A percentile compares a stretch with the other conserved stretches of the same genome.
These are phyloP conservation scores for Temnothorax rugatulus DNA, from an alignment of 2,888 invertebrate genomes.

Conservation along the genomic window DNA sequence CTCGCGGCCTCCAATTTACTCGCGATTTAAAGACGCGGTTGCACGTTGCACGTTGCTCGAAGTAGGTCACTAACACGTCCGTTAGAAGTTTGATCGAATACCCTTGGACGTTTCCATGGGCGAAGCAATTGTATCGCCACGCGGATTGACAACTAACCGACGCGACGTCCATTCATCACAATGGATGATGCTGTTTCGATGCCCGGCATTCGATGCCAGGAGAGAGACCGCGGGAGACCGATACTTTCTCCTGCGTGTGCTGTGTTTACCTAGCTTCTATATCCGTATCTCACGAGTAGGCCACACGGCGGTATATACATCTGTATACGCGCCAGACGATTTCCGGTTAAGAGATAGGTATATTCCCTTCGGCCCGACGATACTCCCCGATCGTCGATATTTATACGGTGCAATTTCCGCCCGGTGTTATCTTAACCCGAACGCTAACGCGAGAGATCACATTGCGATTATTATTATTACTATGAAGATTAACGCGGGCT, in stretches of 20 bases:
- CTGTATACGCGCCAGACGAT: conserved; percentile 66
- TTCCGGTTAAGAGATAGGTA: conserved; percentile 64
- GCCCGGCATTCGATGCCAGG: not conserved
- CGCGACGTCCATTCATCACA: conserved; percentile 30
- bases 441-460: conserved; percentile 2
- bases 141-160: conserved; percentile 19
- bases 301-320: conserved; percentile 43
- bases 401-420: conserved; percentile 39
- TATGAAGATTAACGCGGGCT: conserved; percentile 4
- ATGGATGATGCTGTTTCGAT: conserved; percentile 16
- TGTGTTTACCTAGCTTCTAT: conserved; percentile 32
- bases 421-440: conserved; percentile 23
- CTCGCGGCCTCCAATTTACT: no score
- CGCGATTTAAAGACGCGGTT: no score
- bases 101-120: conserved; percentile 43
- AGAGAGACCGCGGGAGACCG: conserved; percentile 47
- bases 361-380: conserved; percentile 23
- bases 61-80: conserved; percentile 10
- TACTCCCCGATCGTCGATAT: conserved; percentile 27
- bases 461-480: not conserved
- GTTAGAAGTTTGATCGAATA: conserved; percentile 52
- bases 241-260: conserved; percentile 62
- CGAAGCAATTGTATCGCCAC: conserved; percentile 27
- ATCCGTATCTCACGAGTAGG: conserved; percentile 46
- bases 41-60: not conserved